Evolutionary conservation across 2,888 invertebrate species (phyloP).

Genomic region (Podotricha telesiphe): DNA sequence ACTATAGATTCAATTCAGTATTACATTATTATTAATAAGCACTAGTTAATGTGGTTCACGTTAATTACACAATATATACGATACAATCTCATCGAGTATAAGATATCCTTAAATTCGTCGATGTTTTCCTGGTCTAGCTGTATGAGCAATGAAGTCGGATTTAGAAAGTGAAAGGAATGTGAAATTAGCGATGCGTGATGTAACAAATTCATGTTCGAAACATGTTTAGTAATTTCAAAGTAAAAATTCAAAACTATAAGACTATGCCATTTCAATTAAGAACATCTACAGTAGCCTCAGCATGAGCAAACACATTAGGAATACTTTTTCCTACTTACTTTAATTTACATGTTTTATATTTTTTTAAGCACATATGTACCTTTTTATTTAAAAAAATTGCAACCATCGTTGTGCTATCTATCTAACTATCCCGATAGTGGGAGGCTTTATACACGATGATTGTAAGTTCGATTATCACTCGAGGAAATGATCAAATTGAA

Average conservation of each 20-base stretch:
- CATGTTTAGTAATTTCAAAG: background rate
- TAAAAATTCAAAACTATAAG: background rate
- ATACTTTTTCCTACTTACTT: background rate
- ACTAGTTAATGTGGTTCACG: too few relatives aligned
- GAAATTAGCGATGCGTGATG: background rate
- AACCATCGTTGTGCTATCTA: too few relatives aligned
- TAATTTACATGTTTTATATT: background rate
- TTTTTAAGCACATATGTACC: background rate
- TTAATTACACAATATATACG: too few relatives aligned
- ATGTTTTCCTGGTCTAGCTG: conserved; percentile 6
- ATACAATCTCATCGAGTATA: too few relatives aligned
- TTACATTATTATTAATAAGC: too few relatives aligned
- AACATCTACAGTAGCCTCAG: background rate
- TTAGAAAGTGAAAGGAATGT: background rate
- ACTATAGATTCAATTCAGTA: too few relatives aligned
- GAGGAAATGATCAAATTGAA: background rate
- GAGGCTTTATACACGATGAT: background rate
- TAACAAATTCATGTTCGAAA: background rate
- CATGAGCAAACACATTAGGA: background rate
- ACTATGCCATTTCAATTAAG: background rate
- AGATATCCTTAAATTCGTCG: background rate
- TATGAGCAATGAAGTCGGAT: background rate
- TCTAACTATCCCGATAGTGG: too few relatives aligned
- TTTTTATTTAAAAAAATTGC: too few relatives aligned
- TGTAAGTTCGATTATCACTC: background rate